A percentile compares a stretch with the other conserved stretches of the same genome.
phyloP scores from a whole-genome alignment of 2,888 invertebrate species.

The Melanostoma scalare region DNA sequence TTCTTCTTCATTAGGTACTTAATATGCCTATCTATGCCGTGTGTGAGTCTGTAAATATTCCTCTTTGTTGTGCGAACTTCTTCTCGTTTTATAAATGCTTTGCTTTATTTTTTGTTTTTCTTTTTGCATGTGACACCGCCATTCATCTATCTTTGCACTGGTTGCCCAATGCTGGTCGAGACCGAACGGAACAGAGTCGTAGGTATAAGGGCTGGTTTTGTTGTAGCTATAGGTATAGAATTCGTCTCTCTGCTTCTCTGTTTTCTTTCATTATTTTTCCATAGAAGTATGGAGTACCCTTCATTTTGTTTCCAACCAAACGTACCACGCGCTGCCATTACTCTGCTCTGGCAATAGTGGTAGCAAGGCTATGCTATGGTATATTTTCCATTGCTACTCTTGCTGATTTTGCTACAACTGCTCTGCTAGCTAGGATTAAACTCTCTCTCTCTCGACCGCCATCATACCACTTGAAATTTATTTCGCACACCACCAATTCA shows the following conservation, averaged over 20 bases:
- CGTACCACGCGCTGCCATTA: constrained; percentile 65
- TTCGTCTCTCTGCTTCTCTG: constrained; percentile 62
- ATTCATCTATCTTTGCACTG: constrained; percentile 71
- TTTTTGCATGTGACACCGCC: constrained; percentile 58
- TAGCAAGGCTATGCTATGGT: constrained; percentile 21
- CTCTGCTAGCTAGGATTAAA: constrained; percentile 55
- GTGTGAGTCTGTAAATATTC: constrained; percentile 20
- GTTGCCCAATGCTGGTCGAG: constrained; percentile 68
- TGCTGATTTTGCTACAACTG: constrained; percentile 7
- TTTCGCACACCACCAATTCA: constrained; percentile 75
- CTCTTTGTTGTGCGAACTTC: constrained; percentile 42
- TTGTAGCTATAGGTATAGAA: constrained; percentile 24
- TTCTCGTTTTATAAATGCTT: constrained; percentile 46
- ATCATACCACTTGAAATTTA: constrained; percentile 76
- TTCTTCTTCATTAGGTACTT: constrained; percentile 66
- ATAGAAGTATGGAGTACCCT: constrained; percentile 35
- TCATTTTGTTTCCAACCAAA: constrained; percentile 63
- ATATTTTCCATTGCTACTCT: constrained; percentile 30
- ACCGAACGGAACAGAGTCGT: constrained; percentile 45
- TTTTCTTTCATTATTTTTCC: constrained; percentile 69
- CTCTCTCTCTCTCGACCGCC: constrained; percentile 73
- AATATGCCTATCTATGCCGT: constrained; percentile 55
- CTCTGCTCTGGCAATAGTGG: constrained; percentile 67
- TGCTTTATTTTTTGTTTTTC: constrained; percentile 41
- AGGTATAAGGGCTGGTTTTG: constrained; percentile 50